Evolutionary conservation across 1,140 invertebrate genomes (phyloP).

Genomic region (Dolichoris vasculosae): DNA sequence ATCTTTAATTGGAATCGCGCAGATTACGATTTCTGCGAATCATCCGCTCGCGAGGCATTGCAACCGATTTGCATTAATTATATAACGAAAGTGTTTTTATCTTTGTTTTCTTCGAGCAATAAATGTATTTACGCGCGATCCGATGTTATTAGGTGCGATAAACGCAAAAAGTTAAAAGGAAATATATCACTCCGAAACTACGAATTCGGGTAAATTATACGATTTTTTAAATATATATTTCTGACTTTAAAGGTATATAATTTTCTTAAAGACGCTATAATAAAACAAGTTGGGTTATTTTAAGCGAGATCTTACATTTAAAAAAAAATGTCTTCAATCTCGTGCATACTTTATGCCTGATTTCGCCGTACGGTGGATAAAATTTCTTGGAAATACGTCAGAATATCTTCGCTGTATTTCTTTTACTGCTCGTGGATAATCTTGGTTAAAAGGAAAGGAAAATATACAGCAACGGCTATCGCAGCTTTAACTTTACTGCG

Average conservation of each 20-base stretch:
- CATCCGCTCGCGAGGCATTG: not conserved
- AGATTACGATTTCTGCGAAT: not conserved
- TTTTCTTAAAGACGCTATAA: not conserved
- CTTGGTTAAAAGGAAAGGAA: constrained; percentile 34
- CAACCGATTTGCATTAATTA: not conserved
- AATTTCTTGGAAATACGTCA: not conserved
- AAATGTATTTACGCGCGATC: not conserved
- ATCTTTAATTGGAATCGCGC: not conserved
- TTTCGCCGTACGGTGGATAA: not conserved
- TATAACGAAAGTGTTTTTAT: not conserved
- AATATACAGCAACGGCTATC: constrained; percentile 28
- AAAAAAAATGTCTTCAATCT: not conserved
- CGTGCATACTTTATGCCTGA: not conserved
- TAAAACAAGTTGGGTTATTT: not conserved
- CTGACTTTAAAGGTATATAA: not conserved
- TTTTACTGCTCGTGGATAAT: constrained; percentile 37
- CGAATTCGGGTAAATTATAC: not conserved
- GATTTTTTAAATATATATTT: not conserved
- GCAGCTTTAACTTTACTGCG: constrained; percentile 38
- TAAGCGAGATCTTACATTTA: not conserved
- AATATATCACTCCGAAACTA: not conserved
- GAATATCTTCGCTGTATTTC: not conserved
- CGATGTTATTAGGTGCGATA: not conserved
- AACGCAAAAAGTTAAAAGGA: not conserved
- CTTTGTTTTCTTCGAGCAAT: not conserved